Evolutionary conservation across 2,113 vertebrate genomes (phyloP).

Genomic region (Cervus canadensis): DNA sequence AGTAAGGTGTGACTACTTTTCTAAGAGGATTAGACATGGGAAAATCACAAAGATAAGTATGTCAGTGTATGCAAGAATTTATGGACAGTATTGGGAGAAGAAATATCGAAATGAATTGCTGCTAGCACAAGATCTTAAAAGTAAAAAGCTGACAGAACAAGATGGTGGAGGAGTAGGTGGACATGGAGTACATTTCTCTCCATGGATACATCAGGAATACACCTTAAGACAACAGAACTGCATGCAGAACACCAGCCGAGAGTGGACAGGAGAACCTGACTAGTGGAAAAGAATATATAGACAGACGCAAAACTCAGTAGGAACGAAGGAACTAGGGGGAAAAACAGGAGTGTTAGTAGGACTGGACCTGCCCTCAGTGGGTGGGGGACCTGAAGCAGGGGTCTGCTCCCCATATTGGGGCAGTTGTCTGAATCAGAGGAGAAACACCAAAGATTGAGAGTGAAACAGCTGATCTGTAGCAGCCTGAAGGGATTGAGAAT

Average conservation of each 20-base stretch:
- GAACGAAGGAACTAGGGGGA: neutral
- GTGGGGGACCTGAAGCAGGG: neutral
- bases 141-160: neutral
- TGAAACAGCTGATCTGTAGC: neutral
- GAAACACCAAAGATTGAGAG: neutral
- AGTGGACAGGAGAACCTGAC: neutral
- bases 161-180: neutral
- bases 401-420: neutral
- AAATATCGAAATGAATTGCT: slow-evolving; percentile 21
- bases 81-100: neutral
- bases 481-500: neutral
- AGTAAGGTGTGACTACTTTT: slow-evolving; percentile 1
- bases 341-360: neutral
- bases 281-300: neutral
- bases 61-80: neutral
- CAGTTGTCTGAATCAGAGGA: neutral
- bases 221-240: neutral
- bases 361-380: neutral
- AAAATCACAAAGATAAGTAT: slow-evolving; percentile 34
- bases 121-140: neutral
- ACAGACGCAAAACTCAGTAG: neutral
- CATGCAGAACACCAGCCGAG: neutral
- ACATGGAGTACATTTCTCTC: neutral
- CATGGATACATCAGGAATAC: neutral
- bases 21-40: neutral